Percentiles rank a stretch among this genome's conserved stretches.
These are phyloP conservation scores for Eulemur rufifrons DNA, from an alignment of 2,113 vertebrate species.

Conservation along the genomic window DNA sequence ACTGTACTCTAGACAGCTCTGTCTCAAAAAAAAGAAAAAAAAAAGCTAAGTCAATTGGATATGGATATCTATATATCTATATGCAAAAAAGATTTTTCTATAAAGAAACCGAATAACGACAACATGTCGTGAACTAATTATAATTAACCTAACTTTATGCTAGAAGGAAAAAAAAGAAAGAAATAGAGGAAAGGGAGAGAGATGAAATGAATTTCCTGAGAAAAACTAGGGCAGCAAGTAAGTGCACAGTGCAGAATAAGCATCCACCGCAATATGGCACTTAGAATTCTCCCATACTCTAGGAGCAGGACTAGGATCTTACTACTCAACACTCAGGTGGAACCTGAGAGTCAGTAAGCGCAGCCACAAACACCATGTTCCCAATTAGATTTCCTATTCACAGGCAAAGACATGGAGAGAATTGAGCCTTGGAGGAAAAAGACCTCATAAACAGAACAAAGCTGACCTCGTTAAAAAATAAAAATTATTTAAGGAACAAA, in stretches of 20 bases:
- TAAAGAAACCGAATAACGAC: neutral
- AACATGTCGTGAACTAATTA: neutral
- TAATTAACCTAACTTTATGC: neutral
- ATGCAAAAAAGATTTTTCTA: neutral
- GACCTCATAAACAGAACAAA: neutral
- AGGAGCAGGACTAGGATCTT: neutral
- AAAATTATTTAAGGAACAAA: neutral
- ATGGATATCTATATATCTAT: too few relatives aligned
- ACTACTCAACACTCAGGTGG: neutral
- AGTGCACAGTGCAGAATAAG: neutral
- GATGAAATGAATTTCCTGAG: slow-evolving; percentile 53
- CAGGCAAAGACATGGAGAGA: neutral
- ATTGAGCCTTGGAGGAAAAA: neutral
- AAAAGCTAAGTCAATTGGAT: too few relatives aligned
- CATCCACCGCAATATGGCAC: neutral
- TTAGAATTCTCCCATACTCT: neutral
- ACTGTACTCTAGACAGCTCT: too few relatives aligned
- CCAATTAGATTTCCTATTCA: neutral
- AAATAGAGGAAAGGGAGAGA: neutral
- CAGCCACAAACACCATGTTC: neutral
- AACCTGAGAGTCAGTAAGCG: neutral
- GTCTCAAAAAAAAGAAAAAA: too few relatives aligned
- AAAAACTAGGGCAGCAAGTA: neutral
- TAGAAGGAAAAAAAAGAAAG: neutral
- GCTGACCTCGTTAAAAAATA: neutral